Evolutionary conservation across 2,113 vertebrate genomes (phyloP).

Genomic region (Marmota flaviventris): DNA sequence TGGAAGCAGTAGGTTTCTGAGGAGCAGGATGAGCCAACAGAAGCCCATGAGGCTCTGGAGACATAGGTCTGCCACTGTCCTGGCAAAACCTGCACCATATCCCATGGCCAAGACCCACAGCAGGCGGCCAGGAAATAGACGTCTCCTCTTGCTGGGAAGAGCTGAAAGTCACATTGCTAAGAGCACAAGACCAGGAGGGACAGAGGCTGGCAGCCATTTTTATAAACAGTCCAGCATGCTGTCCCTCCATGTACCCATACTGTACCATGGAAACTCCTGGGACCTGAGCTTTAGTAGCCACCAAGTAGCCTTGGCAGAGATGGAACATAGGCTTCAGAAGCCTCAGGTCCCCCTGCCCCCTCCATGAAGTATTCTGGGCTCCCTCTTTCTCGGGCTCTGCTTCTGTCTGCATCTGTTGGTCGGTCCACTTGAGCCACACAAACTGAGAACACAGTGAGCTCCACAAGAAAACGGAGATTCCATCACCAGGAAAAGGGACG

Average conservation of each 20-base stretch:
- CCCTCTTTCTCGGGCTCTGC: fast-evolving
- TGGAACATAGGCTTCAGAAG: fast-evolving
- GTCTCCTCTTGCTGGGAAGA: background rate
- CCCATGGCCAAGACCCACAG: background rate
- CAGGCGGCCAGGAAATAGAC: background rate
- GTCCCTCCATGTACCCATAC: background rate
- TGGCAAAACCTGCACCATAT: no score
- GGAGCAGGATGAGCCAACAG: fast-evolving
- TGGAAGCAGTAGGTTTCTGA: background rate
- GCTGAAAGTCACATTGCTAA: background rate
- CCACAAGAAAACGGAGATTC: no score
- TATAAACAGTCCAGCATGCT: no score
- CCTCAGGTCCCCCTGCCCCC: background rate
- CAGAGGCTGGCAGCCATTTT: background rate
- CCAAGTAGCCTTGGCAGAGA: background rate
- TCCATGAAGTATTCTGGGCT: background rate
- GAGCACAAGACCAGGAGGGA: no score
- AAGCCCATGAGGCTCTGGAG: background rate
- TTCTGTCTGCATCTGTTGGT: background rate
- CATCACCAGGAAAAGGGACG: background rate
- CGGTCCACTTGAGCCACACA: background rate
- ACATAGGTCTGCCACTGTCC: background rate
- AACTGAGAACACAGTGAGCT: background rate
- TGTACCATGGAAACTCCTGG: background rate
- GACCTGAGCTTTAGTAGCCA: background rate